Percentiles rank a stretch among this genome's conserved stretches.
phyloP scores from a whole-genome alignment of 2,797 vertebrate genomes.

The Melopsittacus undulatus region DNA sequence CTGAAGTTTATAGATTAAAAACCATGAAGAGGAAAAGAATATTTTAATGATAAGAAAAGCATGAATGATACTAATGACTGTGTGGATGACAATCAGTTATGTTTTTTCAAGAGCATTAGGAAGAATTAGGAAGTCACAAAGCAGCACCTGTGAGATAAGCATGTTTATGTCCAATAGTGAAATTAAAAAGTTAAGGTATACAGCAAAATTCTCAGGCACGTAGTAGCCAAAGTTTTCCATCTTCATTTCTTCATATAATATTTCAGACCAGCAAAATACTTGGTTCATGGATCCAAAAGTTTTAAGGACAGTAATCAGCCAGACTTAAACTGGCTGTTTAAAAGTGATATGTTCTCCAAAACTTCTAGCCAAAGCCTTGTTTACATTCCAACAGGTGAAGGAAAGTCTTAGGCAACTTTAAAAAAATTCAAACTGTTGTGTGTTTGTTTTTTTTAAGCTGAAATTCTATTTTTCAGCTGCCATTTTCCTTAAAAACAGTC shows the following conservation, averaged over 20 bases:
- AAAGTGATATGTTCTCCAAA: neutral
- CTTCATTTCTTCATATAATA: neutral
- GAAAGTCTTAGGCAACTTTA: neutral
- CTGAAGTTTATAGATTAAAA: neutral
- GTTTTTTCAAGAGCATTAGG: neutral
- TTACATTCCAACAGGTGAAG: neutral
- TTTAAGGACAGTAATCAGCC: neutral
- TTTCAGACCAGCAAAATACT: neutral
- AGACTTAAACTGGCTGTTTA: neutral
- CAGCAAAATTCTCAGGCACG: neutral
- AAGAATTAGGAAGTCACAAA: neutral
- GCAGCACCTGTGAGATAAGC: neutral
- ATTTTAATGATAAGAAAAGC: neutral
- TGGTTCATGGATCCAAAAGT: neutral
- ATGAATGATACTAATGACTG: neutral
- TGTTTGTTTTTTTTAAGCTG: neutral
- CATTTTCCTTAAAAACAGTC: neutral
- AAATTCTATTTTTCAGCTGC: neutral
- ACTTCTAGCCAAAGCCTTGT: neutral
- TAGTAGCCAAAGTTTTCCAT: neutral
- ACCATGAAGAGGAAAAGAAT: neutral
- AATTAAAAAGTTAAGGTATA: neutral
- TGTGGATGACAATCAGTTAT: neutral
- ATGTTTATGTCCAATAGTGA: neutral
- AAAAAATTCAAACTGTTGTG: fast-evolving